A percentile compares a stretch with the other conserved stretches of the same genome.
Evolutionary conservation across 2,113 vertebrate genomes (phyloP).

Genomic region (Notiomystis cincta): DNA sequence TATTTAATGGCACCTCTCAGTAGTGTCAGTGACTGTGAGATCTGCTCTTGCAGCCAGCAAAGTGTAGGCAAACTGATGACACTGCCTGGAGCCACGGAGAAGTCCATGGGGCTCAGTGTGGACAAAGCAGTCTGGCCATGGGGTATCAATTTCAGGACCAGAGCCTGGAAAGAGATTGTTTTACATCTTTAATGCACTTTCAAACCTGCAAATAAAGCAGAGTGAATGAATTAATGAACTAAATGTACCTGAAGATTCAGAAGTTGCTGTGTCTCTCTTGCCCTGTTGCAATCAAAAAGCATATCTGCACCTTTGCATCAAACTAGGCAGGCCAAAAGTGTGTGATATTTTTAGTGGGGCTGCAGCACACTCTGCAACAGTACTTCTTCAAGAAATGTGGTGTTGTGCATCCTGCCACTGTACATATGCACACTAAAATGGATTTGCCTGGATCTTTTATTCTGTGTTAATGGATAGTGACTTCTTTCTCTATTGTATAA

Average conservation of each 20-base stretch:
- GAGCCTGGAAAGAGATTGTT: neutral
- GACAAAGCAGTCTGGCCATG: neutral
- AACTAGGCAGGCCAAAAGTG: neutral
- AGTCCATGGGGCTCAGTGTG: fast-evolving
- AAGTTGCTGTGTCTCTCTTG: neutral
- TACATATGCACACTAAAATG: neutral
- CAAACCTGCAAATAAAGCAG: neutral
- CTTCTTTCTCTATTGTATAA: conserved; percentile 4
- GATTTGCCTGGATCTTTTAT: neutral
- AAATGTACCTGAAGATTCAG: neutral
- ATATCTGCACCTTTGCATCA: neutral
- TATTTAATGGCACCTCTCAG: neutral
- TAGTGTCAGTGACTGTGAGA: neutral
- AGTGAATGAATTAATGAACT: neutral
- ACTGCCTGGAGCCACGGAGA: neutral
- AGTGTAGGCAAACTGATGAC: fast-evolving
- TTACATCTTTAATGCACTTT: neutral
- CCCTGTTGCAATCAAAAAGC: neutral
- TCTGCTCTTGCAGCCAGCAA: neutral
- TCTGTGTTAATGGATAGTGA: conserved; percentile 20
- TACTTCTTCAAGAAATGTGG: neutral
- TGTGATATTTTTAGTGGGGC: neutral
- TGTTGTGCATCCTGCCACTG: conserved; percentile 4
- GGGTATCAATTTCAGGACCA: neutral
- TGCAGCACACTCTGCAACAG: neutral